Percentiles rank a stretch among this genome's conserved stretches.
Evolutionary conservation across 92 coral and sea anemone genomes (phyloP).

Genomic region (Isaurus tuberculatus): DNA sequence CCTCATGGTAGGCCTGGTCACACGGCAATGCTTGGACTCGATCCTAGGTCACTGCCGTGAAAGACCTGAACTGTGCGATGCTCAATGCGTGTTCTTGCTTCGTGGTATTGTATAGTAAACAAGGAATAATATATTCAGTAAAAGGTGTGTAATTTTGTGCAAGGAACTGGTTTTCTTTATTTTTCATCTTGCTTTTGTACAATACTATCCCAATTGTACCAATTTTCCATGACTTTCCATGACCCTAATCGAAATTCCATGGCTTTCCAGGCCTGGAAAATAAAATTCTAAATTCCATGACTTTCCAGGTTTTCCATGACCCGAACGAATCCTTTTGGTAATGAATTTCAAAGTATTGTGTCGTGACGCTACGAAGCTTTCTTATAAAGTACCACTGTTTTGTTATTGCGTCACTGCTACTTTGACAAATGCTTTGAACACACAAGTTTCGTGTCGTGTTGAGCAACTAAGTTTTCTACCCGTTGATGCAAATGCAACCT

Average conservation of each 20-base stretch:
- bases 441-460: background rate
- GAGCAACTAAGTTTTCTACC: background rate
- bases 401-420: background rate
- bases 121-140: slow-evolving; percentile 43
- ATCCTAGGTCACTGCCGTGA: slow-evolving; percentile 45
- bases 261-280: no score
- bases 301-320: no score
- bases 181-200: slow-evolving; percentile 39
- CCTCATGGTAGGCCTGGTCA: slow-evolving; percentile 45
- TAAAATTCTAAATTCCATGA: no score
- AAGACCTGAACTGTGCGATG: slow-evolving; percentile 41
- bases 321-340: no score
- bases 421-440: background rate
- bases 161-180: slow-evolving; percentile 39
- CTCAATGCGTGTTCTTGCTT: slow-evolving; percentile 38
- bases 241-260: no score
- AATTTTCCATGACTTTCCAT: no score
- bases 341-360: background rate
- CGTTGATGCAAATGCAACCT: background rate
- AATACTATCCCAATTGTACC: slow-evolving; percentile 5
- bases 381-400: background rate
- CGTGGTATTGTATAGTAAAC: slow-evolving; percentile 39
- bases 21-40: slow-evolving; percentile 44
- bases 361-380: background rate
- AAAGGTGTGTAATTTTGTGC: slow-evolving; percentile 48